phyloP scores from a whole-genome alignment of 2,797 vertebrate genomes.

The Loriculus beryllinus region DNA sequence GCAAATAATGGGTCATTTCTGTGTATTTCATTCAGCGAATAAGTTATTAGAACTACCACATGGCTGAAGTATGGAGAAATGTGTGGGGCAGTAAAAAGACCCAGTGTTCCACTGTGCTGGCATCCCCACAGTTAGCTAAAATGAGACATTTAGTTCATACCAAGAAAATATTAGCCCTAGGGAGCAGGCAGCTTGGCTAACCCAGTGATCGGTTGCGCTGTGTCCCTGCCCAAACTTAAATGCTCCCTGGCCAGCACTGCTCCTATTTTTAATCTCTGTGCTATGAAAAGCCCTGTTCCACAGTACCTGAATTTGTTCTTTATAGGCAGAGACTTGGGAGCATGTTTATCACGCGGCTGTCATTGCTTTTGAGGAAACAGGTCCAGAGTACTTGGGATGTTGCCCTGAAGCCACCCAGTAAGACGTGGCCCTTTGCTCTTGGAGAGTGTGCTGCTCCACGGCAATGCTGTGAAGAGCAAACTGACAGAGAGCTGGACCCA shows the following conservation, averaged over 20 bases:
- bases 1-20: background rate
- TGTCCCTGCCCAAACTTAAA: background rate
- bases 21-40: background rate
- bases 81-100: background rate
- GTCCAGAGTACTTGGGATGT: background rate
- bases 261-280: background rate
- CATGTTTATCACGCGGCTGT: background rate
- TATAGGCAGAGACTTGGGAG: background rate
- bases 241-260: background rate
- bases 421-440: background rate
- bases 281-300: background rate
- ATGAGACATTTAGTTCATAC: background rate
- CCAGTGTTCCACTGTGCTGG: background rate
- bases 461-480: background rate
- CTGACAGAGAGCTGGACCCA: fast-evolving
- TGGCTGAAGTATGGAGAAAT: background rate
- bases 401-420: background rate
- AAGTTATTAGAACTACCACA: background rate
- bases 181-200: background rate
- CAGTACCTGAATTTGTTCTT: background rate
- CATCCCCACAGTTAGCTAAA: background rate
- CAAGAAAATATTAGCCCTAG: background rate
- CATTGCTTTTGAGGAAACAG: background rate
- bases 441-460: background rate
- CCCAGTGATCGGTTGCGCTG: fast-evolving